Conservation (phyloP, 2,888 invertebrate species). For the Liodrosophila aerea region DNA sequence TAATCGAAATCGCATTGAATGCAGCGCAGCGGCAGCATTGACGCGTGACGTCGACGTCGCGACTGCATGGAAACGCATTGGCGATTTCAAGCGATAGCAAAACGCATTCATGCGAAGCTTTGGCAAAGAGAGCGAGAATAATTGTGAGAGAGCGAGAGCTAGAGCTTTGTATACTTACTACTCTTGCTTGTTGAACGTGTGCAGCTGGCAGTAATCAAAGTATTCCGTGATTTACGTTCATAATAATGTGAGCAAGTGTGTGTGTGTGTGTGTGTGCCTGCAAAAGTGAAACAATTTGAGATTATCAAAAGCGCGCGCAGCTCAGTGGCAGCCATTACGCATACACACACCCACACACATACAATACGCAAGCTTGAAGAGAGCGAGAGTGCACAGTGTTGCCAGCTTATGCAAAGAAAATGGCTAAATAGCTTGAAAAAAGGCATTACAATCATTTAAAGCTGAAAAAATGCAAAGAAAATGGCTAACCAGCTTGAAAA, state of each 20-base stretch:
- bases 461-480: too few species aligned
- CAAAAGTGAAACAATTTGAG: slow-evolving; percentile 20
- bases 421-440: neutral
- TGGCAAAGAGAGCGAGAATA: neutral
- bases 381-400: slow-evolving; percentile 8
- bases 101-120: slow-evolving; percentile 48
- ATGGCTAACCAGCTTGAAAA: too few species aligned
- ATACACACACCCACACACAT: slow-evolving; percentile 30
- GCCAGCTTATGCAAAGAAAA: neutral
- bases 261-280: neutral
- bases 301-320: slow-evolving; percentile 47
- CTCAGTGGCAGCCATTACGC: slow-evolving; percentile 32
- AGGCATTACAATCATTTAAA: too few species aligned
- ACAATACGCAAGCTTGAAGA: slow-evolving; percentile 5
- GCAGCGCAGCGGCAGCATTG: slow-evolving; percentile 38
- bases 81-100: slow-evolving; percentile 14
- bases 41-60: slow-evolving; percentile 30
- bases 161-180: neutral
- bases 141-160: neutral
- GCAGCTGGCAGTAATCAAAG: slow-evolving; percentile 50
- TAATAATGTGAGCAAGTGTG: neutral
- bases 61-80: slow-evolving; percentile 28
- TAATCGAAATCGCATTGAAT: slow-evolving; percentile 28
- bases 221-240: slow-evolving; percentile 39
- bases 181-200: slow-evolving; percentile 8